Base-by-base conservation (phyloP, 2,888 invertebrate species). In the Hyppa rectilinea region DNA sequence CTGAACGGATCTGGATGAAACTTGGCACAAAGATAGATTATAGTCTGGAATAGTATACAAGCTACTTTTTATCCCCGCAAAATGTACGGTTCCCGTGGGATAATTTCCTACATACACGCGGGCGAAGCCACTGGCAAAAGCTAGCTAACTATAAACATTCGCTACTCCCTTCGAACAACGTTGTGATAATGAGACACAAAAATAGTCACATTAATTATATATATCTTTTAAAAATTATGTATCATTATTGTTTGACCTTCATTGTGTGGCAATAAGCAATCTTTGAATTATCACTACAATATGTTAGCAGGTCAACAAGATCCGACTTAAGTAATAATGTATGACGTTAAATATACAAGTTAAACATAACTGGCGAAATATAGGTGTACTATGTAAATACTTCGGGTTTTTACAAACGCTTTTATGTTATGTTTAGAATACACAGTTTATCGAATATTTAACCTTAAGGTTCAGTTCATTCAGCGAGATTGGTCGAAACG, bases 221-320 rank as follows among this genome's bases (percentile, higher is more conserved):
- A n/a, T n/a, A n/a, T 49, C 31, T 31, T 40, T 55, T 23, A 49
- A 64, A 64, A 23, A 53, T 77, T 55, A 60, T 56, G 49, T 45
- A 61, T 56, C n/a, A 50, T 58, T 20, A 34, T 40, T 52, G 29
- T 60, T 61, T 64, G 62, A 75, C 29, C 62, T 75, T 55, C n/a
- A 68, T 68, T 68, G 36, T 63, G 31, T 34, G 7, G 10, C 36
- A 49, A 55, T 34, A 31, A 55, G 45, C 14, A 77, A 64, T 26
- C 43, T 49, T 64, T 78, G 23, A 65, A 52, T 71, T 78, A 64
- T 78, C 45, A 17, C 36, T 52, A 65, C 40, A 50, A 45, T 29
- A 29, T 52, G 49, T 62, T 43, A 50, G 40, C 43, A 49, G 56
- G 31, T 61, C 64, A 71, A 56, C 59, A 38, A 49, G 14, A 40